Conservation (phyloP, 2,888 invertebrate species). For the Pegoplata infirma region DNA sequence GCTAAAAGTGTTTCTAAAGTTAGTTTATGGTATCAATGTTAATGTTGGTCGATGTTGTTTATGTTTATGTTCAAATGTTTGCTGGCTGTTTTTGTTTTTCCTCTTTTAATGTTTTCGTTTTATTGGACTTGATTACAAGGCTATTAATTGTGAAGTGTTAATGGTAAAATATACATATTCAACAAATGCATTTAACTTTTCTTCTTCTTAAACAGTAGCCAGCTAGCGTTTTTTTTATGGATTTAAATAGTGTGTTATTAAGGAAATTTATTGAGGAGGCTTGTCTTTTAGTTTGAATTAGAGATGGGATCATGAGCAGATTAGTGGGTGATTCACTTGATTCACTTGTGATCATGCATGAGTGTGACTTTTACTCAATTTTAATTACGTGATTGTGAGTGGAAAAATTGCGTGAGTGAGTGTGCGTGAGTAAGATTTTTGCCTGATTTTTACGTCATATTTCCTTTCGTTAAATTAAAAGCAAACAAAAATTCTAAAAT, state of each 20-base stretch:
- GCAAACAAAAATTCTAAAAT: no score
- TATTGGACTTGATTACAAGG: slow-evolving; percentile 42
- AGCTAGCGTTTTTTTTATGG: neutral
- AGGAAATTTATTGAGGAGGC: neutral
- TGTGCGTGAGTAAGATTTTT: no score
- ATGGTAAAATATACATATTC: slow-evolving; percentile 8
- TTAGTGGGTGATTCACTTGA: no score
- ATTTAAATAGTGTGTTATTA: neutral
- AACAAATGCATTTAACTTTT: neutral
- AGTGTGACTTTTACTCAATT: no score
- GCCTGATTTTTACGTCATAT: no score
- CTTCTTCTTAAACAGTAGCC: slow-evolving; percentile 14
- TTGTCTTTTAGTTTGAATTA: neutral
- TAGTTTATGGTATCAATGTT: slow-evolving; percentile 33
- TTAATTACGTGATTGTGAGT: no score
- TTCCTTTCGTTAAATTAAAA: no score
- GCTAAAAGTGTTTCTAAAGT: slow-evolving; percentile 24
- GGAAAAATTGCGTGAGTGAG: no score
- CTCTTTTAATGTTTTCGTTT: slow-evolving; percentile 16
- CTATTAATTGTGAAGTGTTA: slow-evolving; percentile 37
- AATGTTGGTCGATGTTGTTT: slow-evolving; percentile 6
- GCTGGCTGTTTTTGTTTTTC: neutral
- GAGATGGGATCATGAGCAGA: no score
- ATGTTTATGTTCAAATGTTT: slow-evolving; percentile 36
- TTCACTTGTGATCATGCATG: no score